These are phyloP conservation scores for Turritopsis rubra DNA, from an alignment of 30 jellyfish, hydroid and myxozoan genomes.

Conservation along the genomic window DNA sequence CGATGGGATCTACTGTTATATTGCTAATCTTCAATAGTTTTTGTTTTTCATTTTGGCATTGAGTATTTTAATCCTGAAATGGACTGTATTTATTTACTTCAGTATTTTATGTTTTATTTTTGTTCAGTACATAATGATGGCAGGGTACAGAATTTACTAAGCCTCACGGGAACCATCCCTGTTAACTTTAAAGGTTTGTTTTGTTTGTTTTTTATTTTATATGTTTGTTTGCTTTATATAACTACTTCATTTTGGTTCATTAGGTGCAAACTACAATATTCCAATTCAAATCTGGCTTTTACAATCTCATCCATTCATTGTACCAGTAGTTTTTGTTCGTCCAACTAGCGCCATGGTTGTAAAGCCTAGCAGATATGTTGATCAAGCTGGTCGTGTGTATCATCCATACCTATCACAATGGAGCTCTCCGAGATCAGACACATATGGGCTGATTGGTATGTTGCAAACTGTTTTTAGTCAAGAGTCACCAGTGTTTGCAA, in stretches of 20 bases:
- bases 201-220: neutral
- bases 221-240: neutral
- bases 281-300: conserved; percentile 73
- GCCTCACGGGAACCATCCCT: conserved; percentile 73
- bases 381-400: conserved; percentile 62
- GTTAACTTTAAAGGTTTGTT: conserved; percentile 51
- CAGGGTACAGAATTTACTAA: conserved; percentile 9
- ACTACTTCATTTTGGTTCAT: neutral
- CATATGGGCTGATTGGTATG: conserved; percentile 39
- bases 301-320: conserved; percentile 48
- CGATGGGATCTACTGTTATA: no score
- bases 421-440: conserved; percentile 69
- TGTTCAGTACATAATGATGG: conserved; percentile 51
- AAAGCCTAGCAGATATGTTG: conserved; percentile 83
- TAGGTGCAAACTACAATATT: conserved; percentile 67
- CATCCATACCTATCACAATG: conserved; percentile 80
- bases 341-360: conserved; percentile 90
- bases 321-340: conserved; percentile 70
- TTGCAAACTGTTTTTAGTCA: conserved; percentile 60
- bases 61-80: no score
- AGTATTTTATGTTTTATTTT: neutral
- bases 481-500: conserved; percentile 81
- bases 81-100: no score
- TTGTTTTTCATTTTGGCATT: no score
- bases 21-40: no score